Base-by-base conservation (phyloP, 2,113 vertebrate species). In the Colossoma macropomum region DNA sequence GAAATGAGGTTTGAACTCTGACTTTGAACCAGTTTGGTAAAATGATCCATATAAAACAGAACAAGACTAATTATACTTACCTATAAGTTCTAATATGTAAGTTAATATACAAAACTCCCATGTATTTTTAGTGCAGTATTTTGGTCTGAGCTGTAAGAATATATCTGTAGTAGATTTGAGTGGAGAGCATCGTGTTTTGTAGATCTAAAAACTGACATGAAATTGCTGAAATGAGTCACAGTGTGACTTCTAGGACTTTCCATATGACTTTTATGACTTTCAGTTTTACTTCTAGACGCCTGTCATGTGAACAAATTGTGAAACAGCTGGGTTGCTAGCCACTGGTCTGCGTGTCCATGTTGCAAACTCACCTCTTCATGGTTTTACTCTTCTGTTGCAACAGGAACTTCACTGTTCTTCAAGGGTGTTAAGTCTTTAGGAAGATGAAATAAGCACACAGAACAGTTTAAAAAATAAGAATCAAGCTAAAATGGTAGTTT, bases 331-430 rank as follows among this genome's bases (percentile, higher is more conserved):
- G 5, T 45, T 45, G 41, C 9, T 56, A 4, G 3, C 16, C 21
- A 23, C 54, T 25, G 0, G 12, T 62, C 9, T 62, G 25, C 27
- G 15, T 32, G 63, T 4, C 32, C 1, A 63, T 38, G 17, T 3
- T 12, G 17, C 66, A 38, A 41, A 38, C 66, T 71, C 68, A 71
- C 68, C 38, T n/a, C 34, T 12, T 28, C 0, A 0, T 38, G 23
- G 27, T 0, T 3, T 90, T 48, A 91, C 25, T 86, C 45, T 9
- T 28, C 28, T 60, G 90, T 83, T 8, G 76, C 45, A 73, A 92
- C 81, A 17, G 93, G 93, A 34, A 94, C 93, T 80, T 94, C 92
- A 13, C 90, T 91, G 21, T 94, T 92, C 41, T 91, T 87, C 66
- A 94, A 82, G 21, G 91, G 88, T 32, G 92, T 88, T 72, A 94